These are phyloP conservation scores for Atta colombica DNA, from an alignment of 1,140 invertebrate genomes.

Conservation along the genomic window DNA sequence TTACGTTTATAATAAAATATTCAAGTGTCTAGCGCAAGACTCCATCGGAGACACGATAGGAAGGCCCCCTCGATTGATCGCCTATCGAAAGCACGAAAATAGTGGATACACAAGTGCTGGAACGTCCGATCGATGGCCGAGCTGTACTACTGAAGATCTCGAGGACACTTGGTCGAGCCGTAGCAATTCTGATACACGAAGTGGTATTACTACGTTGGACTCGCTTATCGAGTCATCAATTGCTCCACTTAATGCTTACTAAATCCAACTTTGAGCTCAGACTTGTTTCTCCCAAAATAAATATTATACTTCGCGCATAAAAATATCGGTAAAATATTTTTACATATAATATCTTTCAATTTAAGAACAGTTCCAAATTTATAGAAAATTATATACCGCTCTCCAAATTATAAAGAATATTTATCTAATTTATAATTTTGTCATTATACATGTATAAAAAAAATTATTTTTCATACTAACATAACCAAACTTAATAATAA, in stretches of 20 bases:
- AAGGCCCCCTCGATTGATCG: conserved; percentile 35
- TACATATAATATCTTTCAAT: neutral
- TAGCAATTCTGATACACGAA: conserved; percentile 23
- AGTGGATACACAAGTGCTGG: conserved; percentile 37
- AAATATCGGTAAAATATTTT: conserved; percentile 1
- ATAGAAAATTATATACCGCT: neutral
- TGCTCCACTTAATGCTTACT: conserved; percentile 31
- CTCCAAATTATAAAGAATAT: conserved; percentile 2
- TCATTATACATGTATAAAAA: neutral
- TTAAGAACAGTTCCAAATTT: neutral
- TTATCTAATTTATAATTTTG: neutral
- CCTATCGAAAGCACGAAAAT: conserved; percentile 58
- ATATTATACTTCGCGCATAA: neutral
- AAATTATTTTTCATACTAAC: neutral
- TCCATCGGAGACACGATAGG: conserved; percentile 1
- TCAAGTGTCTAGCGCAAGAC: conserved; percentile 11
- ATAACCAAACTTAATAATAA: neutral
- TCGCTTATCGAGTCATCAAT: conserved; percentile 39
- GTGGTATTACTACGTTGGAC: neutral
- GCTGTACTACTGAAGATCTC: conserved; percentile 58
- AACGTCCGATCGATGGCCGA: conserved; percentile 55
- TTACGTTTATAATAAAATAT: conserved; percentile 54
- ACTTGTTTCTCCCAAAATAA: neutral
- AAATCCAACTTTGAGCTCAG: conserved; percentile 25
- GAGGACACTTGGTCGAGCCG: conserved; percentile 39